Percentiles rank a stretch among this genome's conserved stretches.
phyloP scores from a whole-genome alignment of 2,888 invertebrate genomes.

The Cephus pulcher region DNA sequence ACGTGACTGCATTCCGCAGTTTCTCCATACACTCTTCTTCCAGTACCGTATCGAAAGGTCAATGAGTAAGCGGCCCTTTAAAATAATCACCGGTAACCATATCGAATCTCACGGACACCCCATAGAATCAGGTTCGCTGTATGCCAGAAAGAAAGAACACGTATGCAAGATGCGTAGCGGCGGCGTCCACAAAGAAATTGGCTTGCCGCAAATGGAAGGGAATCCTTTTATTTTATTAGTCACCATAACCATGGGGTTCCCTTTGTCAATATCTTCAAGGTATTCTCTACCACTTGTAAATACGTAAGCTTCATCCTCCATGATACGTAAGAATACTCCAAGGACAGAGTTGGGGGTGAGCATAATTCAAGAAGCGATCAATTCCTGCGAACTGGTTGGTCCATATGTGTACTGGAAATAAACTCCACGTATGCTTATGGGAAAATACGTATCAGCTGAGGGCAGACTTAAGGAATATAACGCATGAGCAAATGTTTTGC shows the following conservation, averaged over 20 bases:
- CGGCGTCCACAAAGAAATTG: conserved; percentile 31
- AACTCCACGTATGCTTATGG: background rate
- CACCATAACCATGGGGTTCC: background rate
- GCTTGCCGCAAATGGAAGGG: conserved; percentile 2
- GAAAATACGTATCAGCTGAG: background rate
- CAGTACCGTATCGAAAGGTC: background rate
- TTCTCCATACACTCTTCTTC: background rate
- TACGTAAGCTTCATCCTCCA: background rate
- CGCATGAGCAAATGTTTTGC: background rate
- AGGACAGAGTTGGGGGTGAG: background rate
- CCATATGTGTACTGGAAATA: background rate
- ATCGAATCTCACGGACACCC: conserved; percentile 19
- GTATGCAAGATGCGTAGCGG: conserved; percentile 28
- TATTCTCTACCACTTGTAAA: background rate
- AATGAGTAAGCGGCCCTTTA: background rate
- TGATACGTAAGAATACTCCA: background rate
- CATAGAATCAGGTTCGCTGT: conserved; percentile 17
- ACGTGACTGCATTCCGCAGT: background rate
- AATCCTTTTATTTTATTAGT: conserved; percentile 26
- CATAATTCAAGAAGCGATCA: background rate
- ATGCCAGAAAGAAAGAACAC: conserved; percentile 25
- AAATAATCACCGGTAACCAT: background rate
- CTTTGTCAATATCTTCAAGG: background rate
- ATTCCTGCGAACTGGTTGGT: background rate
- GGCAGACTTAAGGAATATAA: background rate